Conservation (phyloP, 1,140 invertebrate genomes). For the Diploscapter pachys region DNA sequence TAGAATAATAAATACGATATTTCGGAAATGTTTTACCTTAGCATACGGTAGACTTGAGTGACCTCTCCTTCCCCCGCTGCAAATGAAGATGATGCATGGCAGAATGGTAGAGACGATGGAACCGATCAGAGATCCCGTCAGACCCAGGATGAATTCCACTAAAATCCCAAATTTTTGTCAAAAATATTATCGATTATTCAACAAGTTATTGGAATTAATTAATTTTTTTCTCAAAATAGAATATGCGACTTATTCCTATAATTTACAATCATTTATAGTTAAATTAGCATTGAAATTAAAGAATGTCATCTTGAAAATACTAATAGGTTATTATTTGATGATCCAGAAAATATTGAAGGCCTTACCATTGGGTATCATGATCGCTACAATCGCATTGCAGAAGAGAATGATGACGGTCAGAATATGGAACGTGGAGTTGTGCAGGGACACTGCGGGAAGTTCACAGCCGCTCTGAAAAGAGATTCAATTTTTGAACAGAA, state of each 20-base stretch:
- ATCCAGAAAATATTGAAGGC: background rate
- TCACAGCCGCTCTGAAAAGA: slow-evolving; percentile 25
- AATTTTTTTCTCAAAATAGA: too few species aligned
- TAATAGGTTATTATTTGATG: too few species aligned
- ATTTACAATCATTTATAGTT: too few species aligned
- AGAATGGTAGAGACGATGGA: slow-evolving; percentile 88
- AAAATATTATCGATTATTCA: background rate
- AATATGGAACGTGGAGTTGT: slow-evolving; percentile 68
- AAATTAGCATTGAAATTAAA: too few species aligned
- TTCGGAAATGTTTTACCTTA: slow-evolving; percentile 55
- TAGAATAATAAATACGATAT: too few species aligned
- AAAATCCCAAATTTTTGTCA: slow-evolving; percentile 32
- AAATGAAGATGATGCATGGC: slow-evolving; percentile 71
- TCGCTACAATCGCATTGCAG: slow-evolving; percentile 72
- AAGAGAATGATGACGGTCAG: slow-evolving; percentile 75
- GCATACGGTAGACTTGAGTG: slow-evolving; percentile 61
- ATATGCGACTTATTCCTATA: too few species aligned
- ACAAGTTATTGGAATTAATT: too few species aligned
- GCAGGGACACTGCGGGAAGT: slow-evolving; percentile 8
- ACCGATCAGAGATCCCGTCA: slow-evolving; percentile 89
- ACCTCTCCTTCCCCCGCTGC: slow-evolving; percentile 61
- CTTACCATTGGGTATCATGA: slow-evolving; percentile 63
- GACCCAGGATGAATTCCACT: slow-evolving; percentile 85
- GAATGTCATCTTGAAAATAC: too few species aligned
- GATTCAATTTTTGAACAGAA: too few species aligned